These are phyloP conservation scores for Tenthredo amoena DNA, from an alignment of 2,888 invertebrate species.

Conservation along the genomic window DNA sequence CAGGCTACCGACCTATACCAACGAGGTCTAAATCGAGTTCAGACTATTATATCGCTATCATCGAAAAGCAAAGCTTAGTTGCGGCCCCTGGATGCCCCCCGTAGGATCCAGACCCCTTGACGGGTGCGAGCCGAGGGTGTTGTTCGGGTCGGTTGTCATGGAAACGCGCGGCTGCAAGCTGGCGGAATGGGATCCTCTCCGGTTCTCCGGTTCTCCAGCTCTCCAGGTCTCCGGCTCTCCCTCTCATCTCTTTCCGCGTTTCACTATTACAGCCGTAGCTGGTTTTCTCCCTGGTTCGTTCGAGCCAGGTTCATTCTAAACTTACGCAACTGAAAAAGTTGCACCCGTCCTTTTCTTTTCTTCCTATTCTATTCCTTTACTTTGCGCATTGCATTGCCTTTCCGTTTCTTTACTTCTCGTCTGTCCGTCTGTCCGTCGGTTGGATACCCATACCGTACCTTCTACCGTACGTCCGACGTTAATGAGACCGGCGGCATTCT, in stretches of 20 bases:
- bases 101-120: neutral
- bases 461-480: conserved; percentile 44
- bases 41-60: conserved; percentile 65
- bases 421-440: neutral
- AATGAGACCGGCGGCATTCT: conserved; percentile 60
- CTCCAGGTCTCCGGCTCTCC: conserved; percentile 57
- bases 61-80: conserved; percentile 74
- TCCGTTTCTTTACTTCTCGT: conserved; percentile 49
- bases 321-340: conserved; percentile 11
- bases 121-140: conserved; percentile 57
- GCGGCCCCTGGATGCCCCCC: conserved; percentile 62
- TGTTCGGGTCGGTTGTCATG: conserved; percentile 74
- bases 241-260: conserved; percentile 51
- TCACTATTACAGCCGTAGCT: conserved; percentile 50
- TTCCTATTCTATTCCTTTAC: conserved; percentile 49
- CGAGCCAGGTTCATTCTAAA: conserved; percentile 20
- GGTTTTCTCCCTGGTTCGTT: neutral
- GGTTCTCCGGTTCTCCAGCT: conserved; percentile 57
- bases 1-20: conserved; percentile 16
- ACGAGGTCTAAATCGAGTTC: conserved; percentile 15
- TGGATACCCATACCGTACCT: conserved; percentile 9
- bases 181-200: conserved; percentile 60
- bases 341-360: conserved; percentile 56
- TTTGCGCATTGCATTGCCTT: conserved; percentile 51
- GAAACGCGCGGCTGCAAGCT: conserved; percentile 64